Evolutionary conservation across 2,888 invertebrate genomes (phyloP).

Genomic region (Bhutanitis thaidina): DNA sequence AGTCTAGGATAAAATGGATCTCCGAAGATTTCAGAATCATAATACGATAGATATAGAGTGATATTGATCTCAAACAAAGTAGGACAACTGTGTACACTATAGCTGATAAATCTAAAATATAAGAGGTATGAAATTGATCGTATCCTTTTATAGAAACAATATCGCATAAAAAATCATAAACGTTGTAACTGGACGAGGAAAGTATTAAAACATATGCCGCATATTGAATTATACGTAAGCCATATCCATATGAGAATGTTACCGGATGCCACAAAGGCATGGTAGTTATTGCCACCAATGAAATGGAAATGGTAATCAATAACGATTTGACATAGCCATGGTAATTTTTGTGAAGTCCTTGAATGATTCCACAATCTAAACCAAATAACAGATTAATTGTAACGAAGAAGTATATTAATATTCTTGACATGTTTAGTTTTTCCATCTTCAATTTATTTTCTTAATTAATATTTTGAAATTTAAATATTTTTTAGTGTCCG

Average conservation of each 20-base stretch:
- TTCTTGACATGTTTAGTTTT: not conserved
- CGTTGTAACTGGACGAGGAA: not conserved
- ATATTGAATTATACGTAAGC: not conserved
- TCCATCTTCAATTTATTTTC: not conserved
- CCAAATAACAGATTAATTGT: not conserved
- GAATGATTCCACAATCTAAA: constrained; percentile 1
- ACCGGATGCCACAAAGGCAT: not conserved
- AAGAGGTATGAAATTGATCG: not conserved
- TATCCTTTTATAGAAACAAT: not conserved
- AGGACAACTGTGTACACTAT: not conserved
- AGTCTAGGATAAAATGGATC: not conserved
- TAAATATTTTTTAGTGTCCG: not conserved
- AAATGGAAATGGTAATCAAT: not conserved
- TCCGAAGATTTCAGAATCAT: not conserved
- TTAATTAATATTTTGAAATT: too few relatives aligned
- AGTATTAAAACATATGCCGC: not conserved
- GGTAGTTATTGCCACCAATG: not conserved
- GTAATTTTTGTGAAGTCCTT: not conserved
- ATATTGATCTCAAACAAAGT: not conserved
- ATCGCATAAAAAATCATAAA: not conserved
- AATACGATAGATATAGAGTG: not conserved
- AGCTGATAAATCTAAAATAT: not conserved
- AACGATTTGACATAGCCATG: not conserved
- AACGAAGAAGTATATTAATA: not conserved
- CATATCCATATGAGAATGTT: not conserved